These are phyloP conservation scores for Hydrotaea diabolus DNA, from an alignment of 2,888 invertebrate species.

Conservation along the genomic window DNA sequence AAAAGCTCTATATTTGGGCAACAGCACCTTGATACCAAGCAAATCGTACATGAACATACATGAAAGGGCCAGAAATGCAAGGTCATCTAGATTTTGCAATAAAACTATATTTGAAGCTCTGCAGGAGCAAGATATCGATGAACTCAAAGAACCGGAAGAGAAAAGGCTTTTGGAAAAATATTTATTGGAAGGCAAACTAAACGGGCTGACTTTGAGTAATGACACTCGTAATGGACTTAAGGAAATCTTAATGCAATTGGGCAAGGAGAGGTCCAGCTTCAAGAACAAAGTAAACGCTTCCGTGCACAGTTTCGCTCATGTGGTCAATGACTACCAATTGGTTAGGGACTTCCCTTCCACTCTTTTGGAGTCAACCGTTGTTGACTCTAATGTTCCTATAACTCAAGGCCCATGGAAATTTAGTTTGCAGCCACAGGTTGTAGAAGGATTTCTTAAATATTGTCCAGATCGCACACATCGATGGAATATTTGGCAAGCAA, in stretches of 20 bases:
- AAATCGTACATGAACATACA: constrained; percentile 90
- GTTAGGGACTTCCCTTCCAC: constrained; percentile 88
- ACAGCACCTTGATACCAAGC: constrained; percentile 89
- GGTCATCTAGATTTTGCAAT: constrained; percentile 88
- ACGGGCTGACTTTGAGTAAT: constrained; percentile 87
- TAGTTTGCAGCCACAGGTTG: constrained; percentile 88
- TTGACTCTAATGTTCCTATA: constrained; percentile 83
- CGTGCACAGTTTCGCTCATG: constrained; percentile 85
- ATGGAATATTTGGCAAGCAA: constrained; percentile 93
- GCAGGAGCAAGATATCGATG: constrained; percentile 74
- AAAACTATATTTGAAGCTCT: constrained; percentile 73
- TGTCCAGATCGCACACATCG: constrained; percentile 90
- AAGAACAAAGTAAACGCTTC: constrained; percentile 86
- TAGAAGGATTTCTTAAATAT: constrained; percentile 89
- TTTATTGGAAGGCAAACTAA: constrained; percentile 89
- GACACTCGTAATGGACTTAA: constrained; percentile 82
- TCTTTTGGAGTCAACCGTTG: constrained; percentile 85
- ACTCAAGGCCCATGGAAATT: constrained; percentile 91
- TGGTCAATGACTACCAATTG: constrained; percentile 84
- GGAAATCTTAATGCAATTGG: constrained; percentile 82
- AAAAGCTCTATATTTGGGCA: constrained; percentile 90
- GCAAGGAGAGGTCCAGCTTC: constrained; percentile 84
- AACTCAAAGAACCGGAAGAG: constrained; percentile 79
- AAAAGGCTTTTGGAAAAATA: constrained; percentile 88
- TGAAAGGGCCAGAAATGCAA: constrained; percentile 88